phyloP scores from a whole-genome alignment of 2,888 invertebrate genomes.

The Eucriotettix oculatus region DNA sequence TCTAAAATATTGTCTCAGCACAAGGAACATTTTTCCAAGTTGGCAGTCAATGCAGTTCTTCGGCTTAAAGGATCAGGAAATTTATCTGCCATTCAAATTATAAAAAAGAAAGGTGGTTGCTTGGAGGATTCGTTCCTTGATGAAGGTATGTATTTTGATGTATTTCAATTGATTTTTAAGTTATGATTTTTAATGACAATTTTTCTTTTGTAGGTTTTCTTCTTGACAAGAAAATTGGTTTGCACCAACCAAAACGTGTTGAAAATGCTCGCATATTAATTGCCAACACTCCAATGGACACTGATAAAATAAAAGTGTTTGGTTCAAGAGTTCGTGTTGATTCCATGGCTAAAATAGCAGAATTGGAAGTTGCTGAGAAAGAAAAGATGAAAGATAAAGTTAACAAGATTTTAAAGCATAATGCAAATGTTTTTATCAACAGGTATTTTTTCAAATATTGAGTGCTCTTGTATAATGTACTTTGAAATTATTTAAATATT shows the following conservation, averaged over 20 bases:
- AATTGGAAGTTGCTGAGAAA: slow-evolving; percentile 93
- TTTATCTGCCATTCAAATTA: slow-evolving; percentile 89
- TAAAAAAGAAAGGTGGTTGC: slow-evolving; percentile 89
- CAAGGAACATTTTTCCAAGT: slow-evolving; percentile 87
- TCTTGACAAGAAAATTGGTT: slow-evolving; percentile 89
- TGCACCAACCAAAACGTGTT: slow-evolving; percentile 90
- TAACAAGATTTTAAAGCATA: slow-evolving; percentile 83
- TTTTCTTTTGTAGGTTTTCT: slow-evolving; percentile 46
- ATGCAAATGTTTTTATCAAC: slow-evolving; percentile 96
- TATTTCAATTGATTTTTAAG: not conserved
- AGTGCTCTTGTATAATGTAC: not conserved
- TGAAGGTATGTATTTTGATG: slow-evolving; percentile 34
- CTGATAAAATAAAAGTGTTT: slow-evolving; percentile 98
- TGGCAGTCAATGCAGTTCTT: slow-evolving; percentile 90
- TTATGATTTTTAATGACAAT: too few relatives aligned
- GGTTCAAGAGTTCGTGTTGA: slow-evolving; percentile 89
- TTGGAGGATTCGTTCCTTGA: slow-evolving; percentile 93
- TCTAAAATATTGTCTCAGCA: slow-evolving; percentile 96
- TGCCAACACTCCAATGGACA: slow-evolving; percentile 99
- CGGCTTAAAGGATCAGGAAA: slow-evolving; percentile 91
- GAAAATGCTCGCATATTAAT: slow-evolving; percentile 94
- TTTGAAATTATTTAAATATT: not conserved
- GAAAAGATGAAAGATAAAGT: slow-evolving; percentile 99
- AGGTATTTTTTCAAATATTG: slow-evolving; percentile 30
- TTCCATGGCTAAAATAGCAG: slow-evolving; percentile 90